phyloP scores from a whole-genome alignment of 2,888 invertebrate species.

The Troglohyphantes excavatus region DNA sequence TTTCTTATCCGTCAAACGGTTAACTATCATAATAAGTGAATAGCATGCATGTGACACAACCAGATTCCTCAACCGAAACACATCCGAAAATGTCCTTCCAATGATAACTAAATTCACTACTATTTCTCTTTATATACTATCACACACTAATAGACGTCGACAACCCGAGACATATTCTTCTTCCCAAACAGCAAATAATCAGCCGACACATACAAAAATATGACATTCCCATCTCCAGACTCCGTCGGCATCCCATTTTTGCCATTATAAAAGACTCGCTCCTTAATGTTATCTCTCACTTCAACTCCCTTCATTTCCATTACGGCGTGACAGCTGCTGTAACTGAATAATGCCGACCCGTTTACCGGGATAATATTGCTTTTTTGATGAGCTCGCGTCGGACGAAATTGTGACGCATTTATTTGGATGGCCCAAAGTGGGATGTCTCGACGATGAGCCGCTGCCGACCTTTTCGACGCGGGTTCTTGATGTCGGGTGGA shows the following conservation, averaged over 20 bases:
- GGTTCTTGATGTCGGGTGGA: slow-evolving; percentile 5
- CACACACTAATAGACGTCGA: too few species aligned
- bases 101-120: too few species aligned
- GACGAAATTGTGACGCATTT: slow-evolving; percentile 40
- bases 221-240: background rate
- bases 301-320: slow-evolving; percentile 9
- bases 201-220: background rate
- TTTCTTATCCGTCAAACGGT: too few species aligned
- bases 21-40: too few species aligned
- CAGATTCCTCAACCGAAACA: background rate
- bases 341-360: background rate
- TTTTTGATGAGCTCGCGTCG: slow-evolving; percentile 16
- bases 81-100: too few species aligned
- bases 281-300: slow-evolving; percentile 4
- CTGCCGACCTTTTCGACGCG: background rate
- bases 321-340: background rate
- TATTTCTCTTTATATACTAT: too few species aligned
- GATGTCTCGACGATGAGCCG: background rate
- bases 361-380: slow-evolving; percentile 33
- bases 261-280: background rate
- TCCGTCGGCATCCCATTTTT: background rate
- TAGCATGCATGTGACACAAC: too few species aligned
- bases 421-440: background rate
- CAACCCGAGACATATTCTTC: too few species aligned
- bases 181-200: too few species aligned